Evolutionary conservation across 2,888 invertebrate species (phyloP).

Genomic region (Acanthacorydalis orientalis): DNA sequence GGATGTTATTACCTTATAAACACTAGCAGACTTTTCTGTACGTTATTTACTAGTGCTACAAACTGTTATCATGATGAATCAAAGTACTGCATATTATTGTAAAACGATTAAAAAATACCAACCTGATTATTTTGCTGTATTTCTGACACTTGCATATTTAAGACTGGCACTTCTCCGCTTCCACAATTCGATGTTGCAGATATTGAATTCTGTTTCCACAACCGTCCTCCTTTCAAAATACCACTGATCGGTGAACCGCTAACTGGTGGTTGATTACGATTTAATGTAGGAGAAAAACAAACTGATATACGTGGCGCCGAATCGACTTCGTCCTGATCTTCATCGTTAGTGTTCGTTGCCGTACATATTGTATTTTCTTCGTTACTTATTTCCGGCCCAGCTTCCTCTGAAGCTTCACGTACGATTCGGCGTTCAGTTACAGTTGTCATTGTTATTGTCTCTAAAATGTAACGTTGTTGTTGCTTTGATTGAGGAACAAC

Average conservation of each 20-base stretch:
- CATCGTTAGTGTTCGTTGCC: slow-evolving; percentile 7
- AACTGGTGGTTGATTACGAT: slow-evolving; percentile 9
- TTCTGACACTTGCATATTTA: too few species aligned
- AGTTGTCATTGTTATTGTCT: slow-evolving; percentile 51
- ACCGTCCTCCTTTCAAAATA: slow-evolving; percentile 59
- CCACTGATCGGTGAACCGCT: slow-evolving; percentile 49
- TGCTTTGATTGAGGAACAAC: slow-evolving; percentile 7
- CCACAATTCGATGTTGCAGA: slow-evolving; percentile 15
- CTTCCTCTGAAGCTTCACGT: slow-evolving; percentile 28
- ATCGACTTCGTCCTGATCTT: not conserved
- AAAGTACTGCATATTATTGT: too few species aligned
- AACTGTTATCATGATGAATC: too few species aligned
- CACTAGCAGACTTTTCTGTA: too few species aligned
- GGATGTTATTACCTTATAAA: too few species aligned
- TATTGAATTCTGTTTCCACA: slow-evolving; percentile 40
- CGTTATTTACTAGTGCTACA: too few species aligned
- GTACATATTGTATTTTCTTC: slow-evolving; percentile 3
- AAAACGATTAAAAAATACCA: too few species aligned
- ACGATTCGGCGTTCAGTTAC: slow-evolving; percentile 45
- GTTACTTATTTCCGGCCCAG: slow-evolving; percentile 10
- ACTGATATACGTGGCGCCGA: too few species aligned
- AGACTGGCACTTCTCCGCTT: too few species aligned
- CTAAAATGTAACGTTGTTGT: slow-evolving; percentile 41
- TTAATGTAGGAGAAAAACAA: too few species aligned
- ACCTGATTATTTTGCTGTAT: too few species aligned